These are phyloP conservation scores for Drosophila mimetica DNA, from an alignment of 2,888 invertebrate genomes.

Conservation along the genomic window DNA sequence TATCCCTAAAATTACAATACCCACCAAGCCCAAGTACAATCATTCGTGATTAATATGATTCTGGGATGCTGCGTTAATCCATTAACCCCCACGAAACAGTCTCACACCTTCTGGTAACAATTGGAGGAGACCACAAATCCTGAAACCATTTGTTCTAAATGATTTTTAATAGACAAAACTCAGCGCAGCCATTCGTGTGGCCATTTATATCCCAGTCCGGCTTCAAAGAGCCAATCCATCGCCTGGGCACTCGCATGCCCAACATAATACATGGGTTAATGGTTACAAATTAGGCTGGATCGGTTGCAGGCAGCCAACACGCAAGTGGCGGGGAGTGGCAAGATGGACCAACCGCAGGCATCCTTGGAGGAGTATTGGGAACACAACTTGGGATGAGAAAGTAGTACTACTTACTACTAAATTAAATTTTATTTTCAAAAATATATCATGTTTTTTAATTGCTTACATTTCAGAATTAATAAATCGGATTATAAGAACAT, in stretches of 20 bases:
- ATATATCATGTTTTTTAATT: no score
- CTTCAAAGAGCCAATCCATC: slow-evolving; percentile 35
- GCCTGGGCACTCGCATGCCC: slow-evolving; percentile 55
- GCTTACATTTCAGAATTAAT: no score
- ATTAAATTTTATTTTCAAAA: background rate
- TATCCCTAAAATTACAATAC: background rate
- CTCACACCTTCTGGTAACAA: slow-evolving; percentile 34
- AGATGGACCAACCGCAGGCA: slow-evolving; percentile 50
- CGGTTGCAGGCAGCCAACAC: slow-evolving; percentile 58
- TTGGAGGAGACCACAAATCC: slow-evolving; percentile 24
- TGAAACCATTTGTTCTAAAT: slow-evolving; percentile 71
- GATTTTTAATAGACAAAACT: slow-evolving; percentile 78
- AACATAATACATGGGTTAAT: slow-evolving; percentile 79
- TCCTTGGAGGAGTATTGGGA: slow-evolving; percentile 20
- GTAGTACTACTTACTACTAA: background rate
- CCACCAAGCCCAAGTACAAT: background rate
- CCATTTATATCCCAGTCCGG: slow-evolving; percentile 32
- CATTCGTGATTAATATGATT: background rate
- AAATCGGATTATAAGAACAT: no score
- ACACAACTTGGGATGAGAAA: background rate
- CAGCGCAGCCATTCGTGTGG: slow-evolving; percentile 59
- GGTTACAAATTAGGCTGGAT: slow-evolving; percentile 81
- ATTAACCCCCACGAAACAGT: slow-evolving; percentile 20
- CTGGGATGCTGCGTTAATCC: slow-evolving; percentile 11
- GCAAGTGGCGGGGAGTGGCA: slow-evolving; percentile 23